Conservation (phyloP, 2,888 invertebrate genomes). For the Rhagonycha lutea region DNA sequence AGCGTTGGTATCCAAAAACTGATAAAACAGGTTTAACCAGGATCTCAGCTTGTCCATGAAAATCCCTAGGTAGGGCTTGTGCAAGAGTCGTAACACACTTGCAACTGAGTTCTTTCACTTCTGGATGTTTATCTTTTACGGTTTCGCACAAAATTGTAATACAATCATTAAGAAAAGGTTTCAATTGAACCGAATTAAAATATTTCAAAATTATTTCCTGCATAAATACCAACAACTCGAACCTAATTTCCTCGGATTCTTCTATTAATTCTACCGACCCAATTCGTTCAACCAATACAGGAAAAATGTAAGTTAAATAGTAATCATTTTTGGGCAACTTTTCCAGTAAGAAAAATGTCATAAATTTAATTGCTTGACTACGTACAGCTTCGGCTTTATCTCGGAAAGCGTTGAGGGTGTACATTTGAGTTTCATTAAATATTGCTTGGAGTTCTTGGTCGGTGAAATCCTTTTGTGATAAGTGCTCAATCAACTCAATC, state of each 20-base stretch:
- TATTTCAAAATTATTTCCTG: slow-evolving; percentile 68
- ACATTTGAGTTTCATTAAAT: slow-evolving; percentile 56
- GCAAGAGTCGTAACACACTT: slow-evolving; percentile 70
- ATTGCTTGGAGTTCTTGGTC: slow-evolving; percentile 51
- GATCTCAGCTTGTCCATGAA: slow-evolving; percentile 75
- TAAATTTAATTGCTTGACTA: slow-evolving; percentile 61
- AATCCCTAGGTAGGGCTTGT: slow-evolving; percentile 65
- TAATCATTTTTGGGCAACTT: slow-evolving; percentile 69
- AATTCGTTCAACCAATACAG: slow-evolving; percentile 75
- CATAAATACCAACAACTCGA: slow-evolving; percentile 70
- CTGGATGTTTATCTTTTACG: slow-evolving; percentile 76
- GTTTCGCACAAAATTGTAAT: slow-evolving; percentile 73
- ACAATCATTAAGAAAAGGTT: slow-evolving; percentile 75
- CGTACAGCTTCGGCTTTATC: slow-evolving; percentile 69
- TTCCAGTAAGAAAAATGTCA: slow-evolving; percentile 60
- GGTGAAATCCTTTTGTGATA: slow-evolving; percentile 54
- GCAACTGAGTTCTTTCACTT: slow-evolving; percentile 80
- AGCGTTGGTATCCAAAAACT: slow-evolving; percentile 82
- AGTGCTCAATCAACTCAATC: slow-evolving; percentile 58
- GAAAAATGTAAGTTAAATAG: slow-evolving; percentile 75
- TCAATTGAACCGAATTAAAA: slow-evolving; percentile 60
- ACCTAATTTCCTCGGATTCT: slow-evolving; percentile 80
- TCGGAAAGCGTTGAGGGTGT: slow-evolving; percentile 55
- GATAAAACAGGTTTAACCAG: slow-evolving; percentile 74
- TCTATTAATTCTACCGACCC: slow-evolving; percentile 75